These are phyloP conservation scores for Notospermus geniculatus DNA, from an alignment of 1,140 invertebrate species.

Conservation along the genomic window DNA sequence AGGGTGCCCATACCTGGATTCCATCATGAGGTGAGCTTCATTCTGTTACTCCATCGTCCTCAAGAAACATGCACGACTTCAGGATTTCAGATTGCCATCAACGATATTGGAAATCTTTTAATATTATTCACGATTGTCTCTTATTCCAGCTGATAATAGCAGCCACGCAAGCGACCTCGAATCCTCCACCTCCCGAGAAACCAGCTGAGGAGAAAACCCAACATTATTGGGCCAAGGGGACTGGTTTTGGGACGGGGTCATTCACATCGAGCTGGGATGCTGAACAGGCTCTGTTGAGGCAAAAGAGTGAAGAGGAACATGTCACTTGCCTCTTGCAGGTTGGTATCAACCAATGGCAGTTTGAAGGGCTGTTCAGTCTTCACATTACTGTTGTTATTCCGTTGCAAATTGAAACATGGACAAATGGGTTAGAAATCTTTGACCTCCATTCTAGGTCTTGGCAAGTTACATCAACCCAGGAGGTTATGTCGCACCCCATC, in stretches of 20 bases:
- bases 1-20: constrained; percentile 52
- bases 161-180: constrained; percentile 35
- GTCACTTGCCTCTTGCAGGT: constrained; percentile 76
- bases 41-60: no score
- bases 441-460: no score
- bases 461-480: constrained; percentile 82
- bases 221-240: constrained; percentile 89
- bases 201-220: constrained; percentile 66
- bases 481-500: constrained; percentile 38
- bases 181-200: constrained; percentile 59
- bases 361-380: no score
- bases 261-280: constrained; percentile 95
- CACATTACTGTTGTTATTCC: no score
- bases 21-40: constrained; percentile 56
- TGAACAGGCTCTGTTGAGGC: constrained; percentile 83
- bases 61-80: no score
- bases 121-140: no score
- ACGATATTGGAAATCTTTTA: no score
- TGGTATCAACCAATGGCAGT: constrained; percentile 9
- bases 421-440: no score
- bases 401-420: no score
- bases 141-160: constrained; percentile 37
- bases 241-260: constrained; percentile 92
- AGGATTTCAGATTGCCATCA: no score
- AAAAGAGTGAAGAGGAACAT: constrained; percentile 88